Conservation (phyloP, 2,113 vertebrate genomes). For the Cephalopholis sonnerati region DNA sequence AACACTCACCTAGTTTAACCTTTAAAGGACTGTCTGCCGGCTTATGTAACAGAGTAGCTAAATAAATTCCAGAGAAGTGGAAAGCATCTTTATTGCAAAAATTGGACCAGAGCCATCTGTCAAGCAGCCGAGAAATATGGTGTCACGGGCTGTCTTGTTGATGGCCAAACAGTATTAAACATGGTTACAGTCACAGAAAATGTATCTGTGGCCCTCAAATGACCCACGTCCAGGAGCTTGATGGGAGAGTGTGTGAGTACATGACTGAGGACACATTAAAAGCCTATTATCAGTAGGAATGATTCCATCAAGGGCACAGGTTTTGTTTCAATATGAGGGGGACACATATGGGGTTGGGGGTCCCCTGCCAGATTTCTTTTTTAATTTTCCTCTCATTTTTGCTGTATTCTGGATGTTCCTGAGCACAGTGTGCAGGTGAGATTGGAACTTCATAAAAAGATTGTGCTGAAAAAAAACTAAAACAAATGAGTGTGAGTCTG, state of each 20-base stretch:
- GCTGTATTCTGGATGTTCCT: no score
- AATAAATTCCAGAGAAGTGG: slow-evolving; percentile 1
- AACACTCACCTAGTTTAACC: background rate
- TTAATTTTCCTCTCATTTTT: no score
- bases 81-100: slow-evolving; percentile 18
- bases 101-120: slow-evolving; percentile 1
- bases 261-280: background rate
- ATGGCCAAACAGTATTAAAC: background rate
- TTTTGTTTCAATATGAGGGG: no score
- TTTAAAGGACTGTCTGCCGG: background rate
- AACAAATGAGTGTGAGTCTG: no score
- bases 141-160: background rate
- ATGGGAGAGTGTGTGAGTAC: slow-evolving; percentile 4
- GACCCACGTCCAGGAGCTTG: background rate
- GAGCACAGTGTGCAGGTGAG: no score
- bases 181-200: slow-evolving; percentile 4
- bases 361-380: no score
- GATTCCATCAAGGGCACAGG: background rate
- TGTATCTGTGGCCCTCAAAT: background rate
- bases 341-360: no score
- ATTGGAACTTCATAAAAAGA: no score
- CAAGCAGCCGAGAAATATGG: slow-evolving; percentile 7
- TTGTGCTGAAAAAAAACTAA: no score
- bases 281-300: background rate
- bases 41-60: background rate